These are phyloP conservation scores for Agrenia bidenticulata DNA, from an alignment of 2,888 invertebrate species.

Conservation along the genomic window DNA sequence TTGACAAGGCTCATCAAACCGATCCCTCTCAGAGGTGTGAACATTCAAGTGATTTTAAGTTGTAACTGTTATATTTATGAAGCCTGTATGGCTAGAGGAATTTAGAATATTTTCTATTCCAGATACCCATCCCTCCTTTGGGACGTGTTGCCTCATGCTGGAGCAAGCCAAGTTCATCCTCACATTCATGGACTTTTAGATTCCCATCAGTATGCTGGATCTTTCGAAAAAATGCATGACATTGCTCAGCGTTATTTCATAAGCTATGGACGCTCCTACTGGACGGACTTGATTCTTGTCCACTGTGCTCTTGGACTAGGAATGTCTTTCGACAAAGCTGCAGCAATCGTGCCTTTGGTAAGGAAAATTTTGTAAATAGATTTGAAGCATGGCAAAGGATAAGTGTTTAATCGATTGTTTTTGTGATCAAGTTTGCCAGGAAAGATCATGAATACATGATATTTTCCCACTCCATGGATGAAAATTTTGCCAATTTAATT, in stretches of 20 bases:
- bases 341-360: conserved; percentile 56
- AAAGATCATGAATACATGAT: conserved; percentile 58
- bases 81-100: too few species aligned
- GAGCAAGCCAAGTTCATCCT: conserved; percentile 60
- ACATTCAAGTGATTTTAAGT: neutral
- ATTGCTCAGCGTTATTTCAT: conserved; percentile 55
- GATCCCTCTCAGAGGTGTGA: conserved; percentile 49
- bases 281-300: conserved; percentile 55
- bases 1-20: conserved; percentile 53
- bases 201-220: conserved; percentile 56
- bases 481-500: conserved; percentile 55
- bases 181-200: conserved; percentile 57
- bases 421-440: conserved; percentile 55
- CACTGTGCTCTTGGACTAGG: conserved; percentile 56
- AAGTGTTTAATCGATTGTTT: neutral
- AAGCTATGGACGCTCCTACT: conserved; percentile 54
- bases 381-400: neutral
- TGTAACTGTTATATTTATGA: neutral
- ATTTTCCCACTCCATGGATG: conserved; percentile 54
- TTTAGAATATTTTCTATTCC: neutral
- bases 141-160: conserved; percentile 58
- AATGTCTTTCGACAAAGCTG: conserved; percentile 54
- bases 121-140: conserved; percentile 57
- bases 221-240: conserved; percentile 55
- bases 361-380: conserved; percentile 14